Evolutionary conservation across 2,113 vertebrate species (phyloP), one percentile per base, ranked within the genome.

Genomic region (Willisornis vidua): DNA sequence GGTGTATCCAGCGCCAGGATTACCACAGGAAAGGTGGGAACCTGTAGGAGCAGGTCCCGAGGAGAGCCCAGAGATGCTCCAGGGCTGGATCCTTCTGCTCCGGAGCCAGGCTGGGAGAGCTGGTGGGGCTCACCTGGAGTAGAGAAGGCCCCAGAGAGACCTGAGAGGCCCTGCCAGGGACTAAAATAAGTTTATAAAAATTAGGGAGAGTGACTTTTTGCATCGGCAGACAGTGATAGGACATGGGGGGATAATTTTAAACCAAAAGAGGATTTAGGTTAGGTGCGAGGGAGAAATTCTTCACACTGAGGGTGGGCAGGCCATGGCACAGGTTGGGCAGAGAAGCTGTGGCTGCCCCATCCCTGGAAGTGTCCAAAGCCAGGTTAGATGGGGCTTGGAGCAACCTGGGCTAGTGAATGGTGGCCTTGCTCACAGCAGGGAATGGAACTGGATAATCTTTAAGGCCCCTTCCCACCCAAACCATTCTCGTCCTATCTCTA

Each of bases 341-440:
- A 87, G 75, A 0, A 72, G 66, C 24, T 49, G 57, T 22, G 41
- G 49, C 19, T 57, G 41, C 13, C 16, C 58, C 41, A 65, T 65
- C 75, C 20, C 10, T 72, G 58, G 29, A 0, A 65, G 3, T 65
- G 59, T 0, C 45, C 51, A 3, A 51, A 35, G 7, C 51, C 18
- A 58, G 45, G 58, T 0, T 35, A 41, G 58, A 49, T 0, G 0
- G 10, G 10, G 16, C 2, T 43, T 35, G 52, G 68, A 59, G 19
- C 45, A 37, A 0, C 3, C 19, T 74, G 61, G 61, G 10, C 7
- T 0, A 1, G 7, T 52, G 45, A 19, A 0, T 67, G 7, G 2
- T 24, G 15, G 39, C 33, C 54, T 8, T 52, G n/a, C 19, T 16
- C 33, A 2, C 13, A 14, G 18, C 45, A 37, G 25, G 9, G 20